Percentiles rank a stretch among this genome's conserved stretches.
Evolutionary conservation across 2,888 invertebrate genomes (phyloP).

Genomic region (Eutolmus rufibarbis): DNA sequence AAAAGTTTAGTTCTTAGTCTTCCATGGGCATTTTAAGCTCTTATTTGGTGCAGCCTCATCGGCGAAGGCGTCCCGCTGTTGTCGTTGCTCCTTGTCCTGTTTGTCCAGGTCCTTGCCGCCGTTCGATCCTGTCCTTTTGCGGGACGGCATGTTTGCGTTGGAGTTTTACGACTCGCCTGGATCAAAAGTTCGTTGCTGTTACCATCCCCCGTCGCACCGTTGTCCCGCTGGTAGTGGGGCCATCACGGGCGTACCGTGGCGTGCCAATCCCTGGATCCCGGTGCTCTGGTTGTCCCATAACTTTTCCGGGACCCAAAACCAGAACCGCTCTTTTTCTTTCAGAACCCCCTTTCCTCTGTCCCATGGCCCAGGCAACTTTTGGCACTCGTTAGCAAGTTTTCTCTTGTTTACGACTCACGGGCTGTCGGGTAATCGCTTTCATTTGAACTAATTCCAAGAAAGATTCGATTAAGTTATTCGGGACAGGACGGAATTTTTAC

Average conservation of each 20-base stretch:
- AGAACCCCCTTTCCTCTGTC: not conserved
- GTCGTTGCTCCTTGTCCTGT: not conserved
- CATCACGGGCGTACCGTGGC: not conserved
- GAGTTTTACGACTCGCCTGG: not conserved
- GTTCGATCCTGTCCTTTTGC: not conserved
- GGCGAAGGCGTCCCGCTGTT: not conserved
- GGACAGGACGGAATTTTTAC: not conserved
- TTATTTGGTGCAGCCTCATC: not conserved
- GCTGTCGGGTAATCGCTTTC: constrained; percentile 3
- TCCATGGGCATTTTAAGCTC: not conserved
- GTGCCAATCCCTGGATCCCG: not conserved
- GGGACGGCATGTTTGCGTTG: not conserved
- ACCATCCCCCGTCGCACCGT: not conserved
- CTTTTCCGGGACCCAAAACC: not conserved
- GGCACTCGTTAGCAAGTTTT: constrained; percentile 4
- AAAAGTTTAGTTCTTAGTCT: not conserved
- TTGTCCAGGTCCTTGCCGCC: not conserved
- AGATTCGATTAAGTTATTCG: not conserved
- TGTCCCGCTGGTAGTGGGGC: not conserved
- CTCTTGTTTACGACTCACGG: constrained; percentile 1
- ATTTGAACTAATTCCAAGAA: not conserved
- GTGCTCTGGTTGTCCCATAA: not conserved
- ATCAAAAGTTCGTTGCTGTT: not conserved
- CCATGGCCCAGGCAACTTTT: not conserved
- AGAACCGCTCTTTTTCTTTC: too few species aligned